Evolutionary conservation across 2,888 invertebrate genomes (phyloP), one percentile per base, ranked within the genome.

Genomic region (Eupsilia transversa): DNA sequence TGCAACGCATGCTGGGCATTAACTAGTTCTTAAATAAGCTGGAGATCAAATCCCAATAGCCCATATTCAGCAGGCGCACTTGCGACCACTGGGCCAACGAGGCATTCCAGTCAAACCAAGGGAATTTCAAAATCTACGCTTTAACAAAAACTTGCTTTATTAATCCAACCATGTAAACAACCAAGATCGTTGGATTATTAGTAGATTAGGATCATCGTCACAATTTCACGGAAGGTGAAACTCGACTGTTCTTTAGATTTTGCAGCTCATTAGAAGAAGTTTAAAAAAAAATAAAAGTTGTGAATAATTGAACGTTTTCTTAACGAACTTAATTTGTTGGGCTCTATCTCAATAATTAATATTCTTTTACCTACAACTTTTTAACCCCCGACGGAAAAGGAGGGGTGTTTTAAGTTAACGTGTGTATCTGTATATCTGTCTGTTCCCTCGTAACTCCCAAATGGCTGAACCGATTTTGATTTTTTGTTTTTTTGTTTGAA

Each of bases 221-320:
- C 27, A 38, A 17, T 41, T 7, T 20, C n/a, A 71, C 52, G 71
- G 20, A 72, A 70, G 41, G 20, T 72, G 23, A 41, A 23, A 2
- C 20, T 54, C n/a, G 9, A 33, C 10, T 66, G 20, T 5, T 5
- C 12, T 65, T 69, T 41, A 38, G 10, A 68, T 30, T 20, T 20
- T 27, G 20, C 7, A 33, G 20, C 41, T 63, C 20, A 43, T 64
- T 64, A 17, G 30, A 20, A 61, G 10, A 41, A 2, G 23, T 9
- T 41, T 30, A 30, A n/a, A n/a, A n/a, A n/a, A n/a, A n/a, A n/a
- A n/a, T 20, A 12, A 5, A 14, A 27, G 27, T 27, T 6, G 6
- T 63, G 6, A 27, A 61, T 0, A n/a, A 38, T n/a, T 38, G 17
- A n/a, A n/a, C 3, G 41, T 20, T 20, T 12, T 30, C 20, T 7